These are phyloP conservation scores for Procambarus clarkii DNA, from an alignment of 1,140 invertebrate species.

Conservation along the genomic window DNA sequence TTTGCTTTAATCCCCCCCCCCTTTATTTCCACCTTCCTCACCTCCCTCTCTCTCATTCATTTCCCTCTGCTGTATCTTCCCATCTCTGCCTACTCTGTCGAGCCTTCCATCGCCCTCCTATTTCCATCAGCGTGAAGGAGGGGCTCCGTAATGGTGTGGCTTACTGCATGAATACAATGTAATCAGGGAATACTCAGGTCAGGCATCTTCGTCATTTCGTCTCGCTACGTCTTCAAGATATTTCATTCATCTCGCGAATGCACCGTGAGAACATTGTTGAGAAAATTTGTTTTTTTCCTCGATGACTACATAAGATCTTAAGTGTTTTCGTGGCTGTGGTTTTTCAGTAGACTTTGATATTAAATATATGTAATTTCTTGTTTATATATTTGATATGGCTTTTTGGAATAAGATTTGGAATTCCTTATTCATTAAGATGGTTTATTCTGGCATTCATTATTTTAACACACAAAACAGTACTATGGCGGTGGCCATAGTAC, in stretches of 20 bases:
- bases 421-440: too few species aligned
- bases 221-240: background rate
- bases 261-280: too few species aligned
- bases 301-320: too few species aligned
- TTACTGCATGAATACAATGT: background rate
- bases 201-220: background rate
- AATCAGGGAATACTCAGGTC: background rate
- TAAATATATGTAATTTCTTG: too few species aligned
- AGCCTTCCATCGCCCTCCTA: background rate
- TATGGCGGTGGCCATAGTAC: too few species aligned
- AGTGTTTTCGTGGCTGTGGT: too few species aligned
- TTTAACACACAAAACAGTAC: too few species aligned
- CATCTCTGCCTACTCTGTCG: background rate
- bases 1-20: background rate
- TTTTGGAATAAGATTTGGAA: too few species aligned
- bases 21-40: background rate
- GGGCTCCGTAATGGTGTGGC: background rate
- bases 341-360: too few species aligned
- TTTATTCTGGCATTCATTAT: too few species aligned
- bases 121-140: background rate
- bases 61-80: background rate
- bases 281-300: too few species aligned
- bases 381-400: too few species aligned
- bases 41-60: background rate
- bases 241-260: background rate